Base-by-base conservation (phyloP, 2,888 invertebrate species). In the Zeuzera pyrina region DNA sequence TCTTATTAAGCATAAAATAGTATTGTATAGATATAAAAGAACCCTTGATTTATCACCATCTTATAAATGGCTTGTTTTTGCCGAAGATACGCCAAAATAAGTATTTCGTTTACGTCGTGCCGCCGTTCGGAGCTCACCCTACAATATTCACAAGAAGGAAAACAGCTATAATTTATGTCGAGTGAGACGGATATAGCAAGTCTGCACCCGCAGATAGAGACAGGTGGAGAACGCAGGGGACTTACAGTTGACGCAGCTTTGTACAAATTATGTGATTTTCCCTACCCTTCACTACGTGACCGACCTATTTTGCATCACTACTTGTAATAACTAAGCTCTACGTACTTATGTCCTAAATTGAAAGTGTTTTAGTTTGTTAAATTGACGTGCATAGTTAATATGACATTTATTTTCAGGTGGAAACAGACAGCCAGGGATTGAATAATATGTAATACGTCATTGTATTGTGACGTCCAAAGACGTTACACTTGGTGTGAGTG, bases 1-100 rank as follows among this genome's bases (percentile, higher is more conserved):
- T 24, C 16, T 19, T 12, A 31, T 36, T 34, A 35, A 34, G 36
- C 36, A 43, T 39, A 37, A 38, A 33, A 36, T 34, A 38, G 41
- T 37, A 36, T 34, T 37, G 41, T 37, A 41, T 33, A 43, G 45
- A 43, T 36, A 39, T 33, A 44, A 47, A 39, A 49, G 49, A 49
- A 44, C 39, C 37, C 47, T 57, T 64, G 63, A 73, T 73, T 69
- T 72, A 74, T 69, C 43, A 41, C 57, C 47, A 46, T 51, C 55
- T 57, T 63, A 66, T 53, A 68, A 69, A 70, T 72, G 65, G 60
- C 62, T 73, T 74, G 72, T 76, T 77, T 73, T 67, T 57, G 64
- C 53, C 57, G 48, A 63, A 62, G 63, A 64, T 64, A 59, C 55
- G 56, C 57, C 57, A 57, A 62, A 72, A 67, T 67, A 70, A 68